Percentiles rank a stretch among this genome's conserved stretches.
phyloP scores from a whole-genome alignment of 53 echinoderm and acorn worm genomes.

The Temnopleurus reevesii region DNA sequence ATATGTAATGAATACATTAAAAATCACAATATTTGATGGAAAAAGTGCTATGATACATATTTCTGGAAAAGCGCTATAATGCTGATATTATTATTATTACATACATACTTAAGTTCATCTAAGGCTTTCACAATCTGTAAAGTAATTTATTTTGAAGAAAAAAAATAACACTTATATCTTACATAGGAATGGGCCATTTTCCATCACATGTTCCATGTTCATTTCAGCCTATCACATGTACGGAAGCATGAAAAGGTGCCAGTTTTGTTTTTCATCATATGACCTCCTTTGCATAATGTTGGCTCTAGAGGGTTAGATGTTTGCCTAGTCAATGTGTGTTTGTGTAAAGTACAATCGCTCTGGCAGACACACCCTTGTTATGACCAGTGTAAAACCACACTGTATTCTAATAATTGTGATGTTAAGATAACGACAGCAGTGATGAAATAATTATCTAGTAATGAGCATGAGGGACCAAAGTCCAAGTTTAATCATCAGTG shows the following conservation, averaged over 20 bases:
- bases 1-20: too few relatives aligned
- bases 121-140: too few relatives aligned
- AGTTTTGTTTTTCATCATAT: background rate
- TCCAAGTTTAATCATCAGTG: slow-evolving; percentile 14
- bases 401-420: background rate
- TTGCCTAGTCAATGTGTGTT: slow-evolving; percentile 1
- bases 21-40: too few relatives aligned
- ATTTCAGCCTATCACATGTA: background rate
- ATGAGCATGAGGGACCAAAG: slow-evolving; percentile 3
- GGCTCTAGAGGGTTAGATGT: background rate
- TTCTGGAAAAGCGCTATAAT: too few relatives aligned
- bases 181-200: too few relatives aligned
- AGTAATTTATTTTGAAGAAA: too few relatives aligned
- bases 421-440: background rate
- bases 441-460: slow-evolving; percentile 15
- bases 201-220: background rate
- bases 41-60: too few relatives aligned
- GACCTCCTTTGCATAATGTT: background rate
- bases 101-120: too few relatives aligned
- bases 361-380: slow-evolving; percentile 11
- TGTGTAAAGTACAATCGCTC: background rate
- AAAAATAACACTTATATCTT: too few relatives aligned
- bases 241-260: background rate
- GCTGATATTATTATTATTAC: too few relatives aligned
- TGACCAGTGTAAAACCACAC: background rate